Percentiles rank a stretch among this genome's conserved stretches.
phyloP scores from a whole-genome alignment of 2,888 invertebrate species.

The Oscheius myriophilus region DNA sequence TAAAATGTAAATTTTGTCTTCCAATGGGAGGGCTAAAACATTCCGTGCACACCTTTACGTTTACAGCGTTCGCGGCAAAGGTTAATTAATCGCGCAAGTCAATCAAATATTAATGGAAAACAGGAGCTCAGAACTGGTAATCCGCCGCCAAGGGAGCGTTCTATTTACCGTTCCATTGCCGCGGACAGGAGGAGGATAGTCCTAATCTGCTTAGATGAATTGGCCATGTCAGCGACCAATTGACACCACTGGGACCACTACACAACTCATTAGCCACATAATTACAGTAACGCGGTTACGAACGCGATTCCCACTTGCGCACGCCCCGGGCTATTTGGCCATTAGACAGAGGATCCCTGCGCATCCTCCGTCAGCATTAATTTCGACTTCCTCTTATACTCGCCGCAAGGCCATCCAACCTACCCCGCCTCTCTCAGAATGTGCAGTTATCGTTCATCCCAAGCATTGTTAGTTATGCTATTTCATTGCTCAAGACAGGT shows the following conservation, averaged over 20 bases:
- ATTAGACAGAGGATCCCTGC: constrained; percentile 6
- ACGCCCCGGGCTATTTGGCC: constrained; percentile 6
- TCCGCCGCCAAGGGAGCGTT: constrained; percentile 27
- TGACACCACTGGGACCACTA: constrained; percentile 31
- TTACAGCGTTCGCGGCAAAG: not conserved
- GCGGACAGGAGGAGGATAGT: constrained; percentile 23
- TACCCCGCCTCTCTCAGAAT: no score
- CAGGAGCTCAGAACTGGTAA: constrained; percentile 17
- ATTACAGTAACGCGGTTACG: constrained; percentile 31
- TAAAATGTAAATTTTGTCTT: no score
- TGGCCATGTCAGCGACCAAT: constrained; percentile 33
- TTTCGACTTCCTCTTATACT: no score
- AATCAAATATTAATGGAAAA: constrained; percentile 25
- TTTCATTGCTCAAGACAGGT: not conserved
- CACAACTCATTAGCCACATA: constrained; percentile 31
- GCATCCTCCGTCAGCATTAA: not conserved
- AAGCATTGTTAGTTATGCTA: no score
- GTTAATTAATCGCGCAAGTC: constrained; percentile 3
- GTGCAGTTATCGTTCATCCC: no score
- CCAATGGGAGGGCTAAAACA: no score
- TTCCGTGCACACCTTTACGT: no score
- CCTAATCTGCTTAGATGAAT: constrained; percentile 34
- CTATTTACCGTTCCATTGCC: constrained; percentile 23
- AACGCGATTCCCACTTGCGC: constrained; percentile 4
- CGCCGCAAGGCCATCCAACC: no score